Evolutionary conservation across 1,140 invertebrate genomes (phyloP).

Genomic region (Euschistus heros): DNA sequence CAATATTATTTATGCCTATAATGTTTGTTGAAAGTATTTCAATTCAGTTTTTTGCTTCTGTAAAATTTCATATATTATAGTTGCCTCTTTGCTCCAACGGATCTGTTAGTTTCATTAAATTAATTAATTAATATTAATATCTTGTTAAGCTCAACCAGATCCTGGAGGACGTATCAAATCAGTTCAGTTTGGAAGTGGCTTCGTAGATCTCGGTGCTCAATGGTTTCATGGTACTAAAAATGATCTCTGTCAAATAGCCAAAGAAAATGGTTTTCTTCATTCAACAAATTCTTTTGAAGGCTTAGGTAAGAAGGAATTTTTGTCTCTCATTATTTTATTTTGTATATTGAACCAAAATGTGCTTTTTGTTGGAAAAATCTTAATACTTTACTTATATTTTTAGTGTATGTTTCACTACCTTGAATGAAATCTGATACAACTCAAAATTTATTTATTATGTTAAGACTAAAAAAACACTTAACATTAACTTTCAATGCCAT

Average conservation of each 20-base stretch:
- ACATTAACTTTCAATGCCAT: too few species aligned
- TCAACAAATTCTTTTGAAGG: constrained; percentile 40
- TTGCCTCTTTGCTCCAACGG: too few species aligned
- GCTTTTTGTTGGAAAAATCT: neutral
- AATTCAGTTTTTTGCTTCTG: too few species aligned
- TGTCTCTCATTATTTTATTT: neutral
- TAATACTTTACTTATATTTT: neutral
- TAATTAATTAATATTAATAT: neutral
- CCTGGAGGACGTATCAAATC: constrained; percentile 52
- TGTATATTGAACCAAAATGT: neutral
- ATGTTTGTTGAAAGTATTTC: too few species aligned
- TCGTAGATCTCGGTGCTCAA: constrained; percentile 58
- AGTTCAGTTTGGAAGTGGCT: constrained; percentile 34
- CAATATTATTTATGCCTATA: too few species aligned
- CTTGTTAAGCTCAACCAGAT: constrained; percentile 39
- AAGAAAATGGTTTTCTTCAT: constrained; percentile 37
- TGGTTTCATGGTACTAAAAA: constrained; percentile 61
- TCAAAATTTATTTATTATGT: too few species aligned
- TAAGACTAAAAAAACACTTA: too few species aligned
- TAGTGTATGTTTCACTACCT: neutral
- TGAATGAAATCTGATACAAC: neutral
- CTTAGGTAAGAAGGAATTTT: constrained; percentile 33
- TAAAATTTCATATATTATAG: too few species aligned
- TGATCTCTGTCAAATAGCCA: constrained; percentile 40
- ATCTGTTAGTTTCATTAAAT: constrained; percentile 19